Base-by-base conservation (phyloP, 2,797 vertebrate species). In the Pempheris klunzingeri region DNA sequence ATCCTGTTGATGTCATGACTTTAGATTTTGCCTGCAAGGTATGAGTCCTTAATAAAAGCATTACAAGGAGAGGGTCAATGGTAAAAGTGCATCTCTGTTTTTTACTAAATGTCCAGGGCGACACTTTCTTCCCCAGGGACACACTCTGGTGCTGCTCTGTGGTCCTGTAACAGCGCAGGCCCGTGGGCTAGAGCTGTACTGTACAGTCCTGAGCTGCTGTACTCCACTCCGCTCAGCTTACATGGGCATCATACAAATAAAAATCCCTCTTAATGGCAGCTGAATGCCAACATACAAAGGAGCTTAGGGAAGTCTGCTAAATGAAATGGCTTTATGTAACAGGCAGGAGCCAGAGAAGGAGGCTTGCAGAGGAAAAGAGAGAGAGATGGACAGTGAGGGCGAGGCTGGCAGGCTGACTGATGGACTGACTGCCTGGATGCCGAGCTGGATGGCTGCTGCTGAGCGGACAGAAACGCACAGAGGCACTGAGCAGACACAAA, bases 221-320 rank as follows among this genome's bases (percentile, higher is more conserved):
- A 79, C 88, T 89, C 85, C 70, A 65, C 85, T 87, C 87, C 26
- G 54, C 85, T 88, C 86, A 82, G 88, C 88, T 88, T 92, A 90
- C 92, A 87, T 36, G 79, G 78, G 90, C 91, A 90, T 93, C 91
- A 89, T 86, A 93, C 91, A 92, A 92, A 94, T 92, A 92, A 90
- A 93, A 94, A 95, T 91, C 90, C 91, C 83, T 90, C 87, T 92
- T 94, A 95, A 95, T 94, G 93, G 93, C 87, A 92, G 90, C 89
- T 92, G 92, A 91, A 92, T 91, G 88, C 90, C 92, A 92, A 89
- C 81, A 91, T 93, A 92, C 84, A 94, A 94, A 95, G 84, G 73
- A 87, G 91, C 84, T 92, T 95, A 94, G 65, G 66, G 88, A 84
- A 84, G 86, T 85, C 82, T 90, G 90, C 89, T 91, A 85, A 93